These are phyloP conservation scores for Leptobrachium leishanense DNA, from an alignment of 2,113 vertebrate genomes.

Conservation along the genomic window DNA sequence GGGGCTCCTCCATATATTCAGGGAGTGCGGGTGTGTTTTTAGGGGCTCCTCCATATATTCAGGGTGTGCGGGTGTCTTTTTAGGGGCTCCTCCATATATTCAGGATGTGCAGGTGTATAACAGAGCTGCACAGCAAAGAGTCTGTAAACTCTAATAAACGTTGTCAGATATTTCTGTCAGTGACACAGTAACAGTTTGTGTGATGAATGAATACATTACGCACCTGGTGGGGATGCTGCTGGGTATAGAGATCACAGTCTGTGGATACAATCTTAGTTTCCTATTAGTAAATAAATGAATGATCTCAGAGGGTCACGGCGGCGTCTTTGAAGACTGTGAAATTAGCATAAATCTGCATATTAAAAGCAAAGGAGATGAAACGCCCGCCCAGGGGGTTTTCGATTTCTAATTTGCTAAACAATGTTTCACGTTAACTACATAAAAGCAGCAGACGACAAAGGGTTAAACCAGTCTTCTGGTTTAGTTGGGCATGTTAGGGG, in stretches of 20 bases:
- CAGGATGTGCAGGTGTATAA: no score
- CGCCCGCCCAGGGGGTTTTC: constrained; percentile 11
- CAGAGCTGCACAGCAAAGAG: no score
- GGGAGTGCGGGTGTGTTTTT: no score
- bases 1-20: no score
- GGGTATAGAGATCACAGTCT: not conserved
- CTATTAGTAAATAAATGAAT: constrained; percentile 8
- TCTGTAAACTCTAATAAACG: no score
- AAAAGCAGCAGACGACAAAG: constrained; percentile 25
- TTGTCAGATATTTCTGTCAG: no score
- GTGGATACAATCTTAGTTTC: not conserved
- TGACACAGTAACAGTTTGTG: no score
- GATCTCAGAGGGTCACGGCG: constrained; percentile 31
- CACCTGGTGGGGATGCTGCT: no score
- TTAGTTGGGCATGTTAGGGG: constrained; percentile 26
- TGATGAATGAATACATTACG: no score
- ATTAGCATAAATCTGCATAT: constrained; percentile 47
- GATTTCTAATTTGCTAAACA: constrained; percentile 44
- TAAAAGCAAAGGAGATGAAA: constrained; percentile 33
- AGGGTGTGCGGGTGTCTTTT: no score
- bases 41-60: no score
- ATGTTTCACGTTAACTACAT: constrained; percentile 30
- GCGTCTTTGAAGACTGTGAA: not conserved
- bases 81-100: no score
- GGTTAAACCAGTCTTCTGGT: constrained; percentile 34